Evolutionary conservation across 2,888 invertebrate genomes (phyloP).

Genomic region (Noctua janthe): DNA sequence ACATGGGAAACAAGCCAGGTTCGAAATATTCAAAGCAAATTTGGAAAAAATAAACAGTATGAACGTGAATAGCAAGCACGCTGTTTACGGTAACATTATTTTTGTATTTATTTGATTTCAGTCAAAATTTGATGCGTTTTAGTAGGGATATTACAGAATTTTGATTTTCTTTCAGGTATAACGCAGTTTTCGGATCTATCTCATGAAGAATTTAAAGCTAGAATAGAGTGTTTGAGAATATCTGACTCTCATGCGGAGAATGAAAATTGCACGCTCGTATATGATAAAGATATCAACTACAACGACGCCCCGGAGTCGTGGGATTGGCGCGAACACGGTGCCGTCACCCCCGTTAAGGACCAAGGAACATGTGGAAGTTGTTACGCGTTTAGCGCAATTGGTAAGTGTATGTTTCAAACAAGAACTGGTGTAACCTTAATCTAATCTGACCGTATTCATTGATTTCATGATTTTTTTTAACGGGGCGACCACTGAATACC

Average conservation of each 20-base stretch:
- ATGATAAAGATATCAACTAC: conserved; percentile 30
- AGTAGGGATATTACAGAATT: background rate
- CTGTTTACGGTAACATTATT: conserved; percentile 45
- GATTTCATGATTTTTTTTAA: too few relatives aligned
- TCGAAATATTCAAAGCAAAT: conserved; percentile 50
- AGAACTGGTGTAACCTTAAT: background rate
- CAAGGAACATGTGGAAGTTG: conserved; percentile 95
- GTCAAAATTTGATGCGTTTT: background rate
- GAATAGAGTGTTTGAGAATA: too few relatives aligned
- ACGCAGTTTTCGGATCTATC: conserved; percentile 47
- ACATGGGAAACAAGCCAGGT: conserved; percentile 43
- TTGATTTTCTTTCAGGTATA: conserved; percentile 35
- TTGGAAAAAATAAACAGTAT: conserved; percentile 20
- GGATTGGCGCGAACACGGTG: conserved; percentile 94
- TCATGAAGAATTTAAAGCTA: conserved; percentile 23
- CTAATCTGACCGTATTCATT: too few relatives aligned
- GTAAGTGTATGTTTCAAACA: conserved; percentile 44
- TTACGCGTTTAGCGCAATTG: conserved; percentile 90
- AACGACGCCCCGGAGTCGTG: conserved; percentile 61
- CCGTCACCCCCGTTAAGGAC: conserved; percentile 94
- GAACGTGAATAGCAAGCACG: conserved; percentile 23
- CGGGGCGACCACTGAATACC: too few relatives aligned
- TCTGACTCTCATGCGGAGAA: too few relatives aligned
- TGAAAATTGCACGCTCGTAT: background rate
- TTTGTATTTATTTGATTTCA: background rate